Evolutionary conservation across 1,140 invertebrate species (phyloP).

Genomic region (Caenorhabditis latens): DNA sequence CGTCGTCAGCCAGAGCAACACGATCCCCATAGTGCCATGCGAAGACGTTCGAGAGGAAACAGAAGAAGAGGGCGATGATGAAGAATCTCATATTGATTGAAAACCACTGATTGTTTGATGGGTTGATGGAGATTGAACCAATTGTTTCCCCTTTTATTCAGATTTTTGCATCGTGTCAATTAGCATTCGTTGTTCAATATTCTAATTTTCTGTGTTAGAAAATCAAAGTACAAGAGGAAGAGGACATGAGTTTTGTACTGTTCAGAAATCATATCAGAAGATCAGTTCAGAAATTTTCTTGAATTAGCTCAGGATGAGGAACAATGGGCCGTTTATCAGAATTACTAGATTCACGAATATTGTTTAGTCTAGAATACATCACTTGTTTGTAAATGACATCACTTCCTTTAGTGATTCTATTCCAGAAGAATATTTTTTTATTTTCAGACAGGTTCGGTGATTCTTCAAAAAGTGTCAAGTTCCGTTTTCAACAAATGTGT

Average conservation of each 20-base stretch:
- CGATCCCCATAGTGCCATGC: not conserved
- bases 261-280: not conserved
- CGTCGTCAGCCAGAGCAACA: not conserved
- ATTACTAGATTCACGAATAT: no score
- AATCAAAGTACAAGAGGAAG: not conserved
- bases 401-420: no score
- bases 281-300: no score
- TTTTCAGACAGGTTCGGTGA: not conserved
- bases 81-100: slow-evolving; percentile 6
- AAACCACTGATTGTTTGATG: not conserved
- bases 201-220: not conserved
- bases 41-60: not conserved
- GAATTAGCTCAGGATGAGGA: no score
- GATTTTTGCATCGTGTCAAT: not conserved
- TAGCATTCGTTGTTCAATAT: not conserved
- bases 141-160: not conserved
- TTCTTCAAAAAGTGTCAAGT: not conserved
- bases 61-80: slow-evolving; percentile 9
- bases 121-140: not conserved
- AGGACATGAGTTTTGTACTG: not conserved
- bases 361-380: no score
- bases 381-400: no score
- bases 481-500: not conserved
- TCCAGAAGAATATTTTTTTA: not conserved
- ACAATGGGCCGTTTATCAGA: no score